A percentile compares a stretch with the other conserved stretches of the same genome.
Conservation (phyloP, 2,888 invertebrate species). For the Entomobrya multifasciata region DNA sequence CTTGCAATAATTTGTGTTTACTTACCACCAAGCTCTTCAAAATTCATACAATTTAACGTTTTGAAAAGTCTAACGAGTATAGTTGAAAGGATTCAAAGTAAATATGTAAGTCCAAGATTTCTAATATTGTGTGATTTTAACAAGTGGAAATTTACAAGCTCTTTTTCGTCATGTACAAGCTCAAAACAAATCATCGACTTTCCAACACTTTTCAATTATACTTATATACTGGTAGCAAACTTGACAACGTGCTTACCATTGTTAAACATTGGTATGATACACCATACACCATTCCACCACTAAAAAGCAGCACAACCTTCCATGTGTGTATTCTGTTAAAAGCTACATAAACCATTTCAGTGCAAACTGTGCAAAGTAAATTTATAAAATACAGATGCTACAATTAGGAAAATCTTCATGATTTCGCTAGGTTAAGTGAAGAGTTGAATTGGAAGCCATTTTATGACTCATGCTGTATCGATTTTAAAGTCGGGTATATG, state of each 20-base stretch:
- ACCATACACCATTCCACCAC: background rate
- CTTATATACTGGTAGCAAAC: background rate
- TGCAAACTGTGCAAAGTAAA: no score
- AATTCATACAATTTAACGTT: background rate
- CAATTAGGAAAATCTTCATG: background rate
- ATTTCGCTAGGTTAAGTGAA: slow-evolving; percentile 21
- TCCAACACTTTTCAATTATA: background rate
- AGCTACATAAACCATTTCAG: background rate
- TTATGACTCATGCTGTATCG: background rate
- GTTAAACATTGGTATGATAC: background rate
- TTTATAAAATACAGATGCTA: slow-evolving; percentile 17
- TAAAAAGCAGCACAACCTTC: background rate
- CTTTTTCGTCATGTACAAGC: background rate
- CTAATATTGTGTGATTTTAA: slow-evolving; percentile 26
- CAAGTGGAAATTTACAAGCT: background rate
- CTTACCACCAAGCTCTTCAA: slow-evolving; percentile 3
- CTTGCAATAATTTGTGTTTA: slow-evolving; percentile 28
- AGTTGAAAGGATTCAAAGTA: background rate
- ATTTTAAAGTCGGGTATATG: slow-evolving; percentile 17
- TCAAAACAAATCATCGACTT: background rate
- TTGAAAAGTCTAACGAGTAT: background rate
- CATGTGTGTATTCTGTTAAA: slow-evolving; percentile 19
- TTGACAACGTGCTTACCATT: slow-evolving; percentile 4
- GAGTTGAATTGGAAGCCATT: slow-evolving; percentile 4
- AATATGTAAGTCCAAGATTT: background rate